Evolutionary conservation across 1,140 invertebrate genomes (phyloP), one percentile per base, ranked within the genome.

Genomic region (Drosophila tropicalis): DNA sequence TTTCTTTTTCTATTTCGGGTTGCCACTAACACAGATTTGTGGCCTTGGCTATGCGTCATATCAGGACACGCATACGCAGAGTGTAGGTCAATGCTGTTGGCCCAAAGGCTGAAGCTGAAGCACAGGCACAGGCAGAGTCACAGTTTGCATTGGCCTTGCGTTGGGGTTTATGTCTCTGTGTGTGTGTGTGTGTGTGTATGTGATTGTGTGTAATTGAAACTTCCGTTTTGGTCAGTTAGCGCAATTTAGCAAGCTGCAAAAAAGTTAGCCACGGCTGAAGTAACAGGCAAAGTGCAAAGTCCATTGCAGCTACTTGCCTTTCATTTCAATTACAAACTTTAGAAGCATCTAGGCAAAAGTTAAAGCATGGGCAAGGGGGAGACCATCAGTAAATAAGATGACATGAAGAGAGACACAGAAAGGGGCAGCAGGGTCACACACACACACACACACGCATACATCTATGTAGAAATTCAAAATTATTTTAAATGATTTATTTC

Each of bases 401-500:
- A 22, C 7, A 51, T 10, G 19, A 22, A 44, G 41, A 39, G 36
- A 19, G 19, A 22, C 9, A 19, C 3, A 22, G 19, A 22, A 10
- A 19, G 9, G 9, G n/a, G 5, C 70, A 67, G 36, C 75, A 64
- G 36, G 66, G 41, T 65, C 66, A 47, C 55, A 55, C 44, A 63
- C 44, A 51, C 62, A 34, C 44, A 25, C 29, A 39, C 32, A n/a
- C 32, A 19, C 12, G 34, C 25, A 51, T 5, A 56, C 29, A 40
- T 54, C 66, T 72, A 73, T 76, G 69, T 55, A 56, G 76, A 86
- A 76, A 83, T 76, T 73, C 17, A 80, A 79, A 87, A 87, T 87
- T 86, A 86, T 86, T 86, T 87, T 77, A 86, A 86, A 87, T 87
- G 84, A 87, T 87, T 87, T 89, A 87, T 89, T 89, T 89, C 84